Conservation (phyloP, 2,797 vertebrate genomes). For the Orientallactaga sibirica region DNA sequence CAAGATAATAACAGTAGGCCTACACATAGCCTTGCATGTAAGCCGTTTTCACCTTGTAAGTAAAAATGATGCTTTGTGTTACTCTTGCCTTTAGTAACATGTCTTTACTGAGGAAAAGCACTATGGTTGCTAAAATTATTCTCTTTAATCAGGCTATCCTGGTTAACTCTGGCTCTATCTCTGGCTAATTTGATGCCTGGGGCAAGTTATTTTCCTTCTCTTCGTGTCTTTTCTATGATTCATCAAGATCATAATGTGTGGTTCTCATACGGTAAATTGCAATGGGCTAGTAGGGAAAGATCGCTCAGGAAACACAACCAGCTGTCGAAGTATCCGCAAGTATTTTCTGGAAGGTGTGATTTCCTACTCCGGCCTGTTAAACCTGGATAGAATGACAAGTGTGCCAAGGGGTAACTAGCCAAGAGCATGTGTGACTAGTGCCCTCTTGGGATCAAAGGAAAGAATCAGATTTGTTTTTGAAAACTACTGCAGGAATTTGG, state of each 20-base stretch:
- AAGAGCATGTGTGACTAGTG: slow-evolving; percentile 57
- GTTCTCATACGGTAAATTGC: background rate
- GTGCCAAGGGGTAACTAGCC: background rate
- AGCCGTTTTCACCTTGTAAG: background rate
- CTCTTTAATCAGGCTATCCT: background rate
- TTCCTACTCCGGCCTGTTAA: background rate
- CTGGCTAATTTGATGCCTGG: background rate
- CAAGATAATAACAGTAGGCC: background rate
- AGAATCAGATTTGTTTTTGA: slow-evolving; percentile 61
- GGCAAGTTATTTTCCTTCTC: background rate
- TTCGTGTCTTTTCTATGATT: background rate
- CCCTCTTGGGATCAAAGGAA: slow-evolving; percentile 69
- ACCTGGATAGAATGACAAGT: background rate
- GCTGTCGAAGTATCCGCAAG: background rate
- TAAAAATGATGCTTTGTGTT: background rate
- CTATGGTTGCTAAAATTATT: background rate
- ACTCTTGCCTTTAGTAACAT: background rate
- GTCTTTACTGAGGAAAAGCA: background rate
- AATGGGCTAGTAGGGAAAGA: background rate
- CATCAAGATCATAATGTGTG: background rate
- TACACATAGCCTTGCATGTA: background rate
- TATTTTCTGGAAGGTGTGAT: background rate
- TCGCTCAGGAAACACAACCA: background rate
- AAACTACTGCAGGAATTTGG: slow-evolving; percentile 23
- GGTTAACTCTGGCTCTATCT: background rate